These are phyloP conservation scores for Rhogogaster chlorosoma DNA, from an alignment of 2,888 invertebrate species.

Conservation along the genomic window DNA sequence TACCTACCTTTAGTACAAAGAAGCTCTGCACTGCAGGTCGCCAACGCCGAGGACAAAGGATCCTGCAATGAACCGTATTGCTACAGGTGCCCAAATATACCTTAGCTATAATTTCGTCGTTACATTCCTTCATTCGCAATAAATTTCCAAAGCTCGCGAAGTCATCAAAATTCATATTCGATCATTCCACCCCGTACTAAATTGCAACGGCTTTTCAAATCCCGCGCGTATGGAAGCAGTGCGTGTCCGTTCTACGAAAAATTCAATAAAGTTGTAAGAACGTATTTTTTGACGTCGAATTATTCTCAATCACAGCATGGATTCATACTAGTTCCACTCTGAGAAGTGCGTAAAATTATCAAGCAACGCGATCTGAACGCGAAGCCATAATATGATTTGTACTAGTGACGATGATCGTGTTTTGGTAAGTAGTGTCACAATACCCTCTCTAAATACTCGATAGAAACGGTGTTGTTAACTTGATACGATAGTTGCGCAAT, in stretches of 20 bases:
- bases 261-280: not conserved
- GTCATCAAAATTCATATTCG: not conserved
- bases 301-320: not conserved
- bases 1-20: slow-evolving; percentile 7
- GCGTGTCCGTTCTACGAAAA: not conserved
- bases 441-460: not conserved
- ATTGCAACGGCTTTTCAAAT: not conserved
- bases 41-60: not conserved
- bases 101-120: not conserved
- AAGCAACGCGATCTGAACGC: not conserved
- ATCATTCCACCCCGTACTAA: not conserved
- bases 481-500: not conserved
- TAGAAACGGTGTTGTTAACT: not conserved
- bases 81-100: not conserved
- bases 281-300: not conserved
- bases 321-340: not conserved
- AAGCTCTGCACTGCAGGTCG: slow-evolving; percentile 11
- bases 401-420: not conserved
- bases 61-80: slow-evolving; percentile 2
- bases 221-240: not conserved
- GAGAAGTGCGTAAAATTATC: not conserved
- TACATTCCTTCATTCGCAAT: not conserved
- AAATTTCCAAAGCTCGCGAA: not conserved
- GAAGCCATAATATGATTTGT: not conserved
- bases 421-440: not conserved